Evolutionary conservation across 2,888 invertebrate species (phyloP), one percentile per base, ranked within the genome.

Genomic region (Acleris sparsana): DNA sequence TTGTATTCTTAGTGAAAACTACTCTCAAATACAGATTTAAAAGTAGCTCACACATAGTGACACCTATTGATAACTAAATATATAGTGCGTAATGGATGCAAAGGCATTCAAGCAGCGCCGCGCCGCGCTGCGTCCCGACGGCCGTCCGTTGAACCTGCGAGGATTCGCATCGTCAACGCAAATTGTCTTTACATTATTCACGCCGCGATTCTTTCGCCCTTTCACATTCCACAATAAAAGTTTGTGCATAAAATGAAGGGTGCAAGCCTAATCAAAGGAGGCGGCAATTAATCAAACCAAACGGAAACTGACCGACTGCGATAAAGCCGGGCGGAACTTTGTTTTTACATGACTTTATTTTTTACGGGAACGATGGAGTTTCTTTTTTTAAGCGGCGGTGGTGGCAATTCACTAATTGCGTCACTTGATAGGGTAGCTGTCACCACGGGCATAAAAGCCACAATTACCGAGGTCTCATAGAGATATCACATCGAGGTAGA

Each of bases 121-220:
- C 64, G 55, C 72, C 68, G 71, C 70, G 71, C 72, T 72, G 72
- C 76, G 83, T 81, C 75, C 78, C 72, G n/a, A n/a, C n/a, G 71
- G 73, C 49, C 80, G 88, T 85, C 80, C 85, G 80, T 87, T 87
- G 86, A 89, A 87, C 86, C 83, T 80, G 73, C 77, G 76, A 83
- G 85, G 80, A 86, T 85, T 87, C 84, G 80, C 82, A 80, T 83
- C 84, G 83, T 82, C 83, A 80, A 86, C 87, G 87, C 84, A 88
- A 87, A 89, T 87, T 87, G 87, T 88, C 85, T 87, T 87, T 89
- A 85, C 86, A 89, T 89, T 88, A 89, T 89, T 88, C 88, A 89
- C 86, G 80, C 85, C 75, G 82, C 83, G 84, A 88, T 86, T 86
- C 87, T 88, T 87, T 83, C 78, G 72, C 79, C 79, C 83, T 86